Evolutionary conservation across 2,797 vertebrate species (phyloP).

Genomic region (Betta splendens): DNA sequence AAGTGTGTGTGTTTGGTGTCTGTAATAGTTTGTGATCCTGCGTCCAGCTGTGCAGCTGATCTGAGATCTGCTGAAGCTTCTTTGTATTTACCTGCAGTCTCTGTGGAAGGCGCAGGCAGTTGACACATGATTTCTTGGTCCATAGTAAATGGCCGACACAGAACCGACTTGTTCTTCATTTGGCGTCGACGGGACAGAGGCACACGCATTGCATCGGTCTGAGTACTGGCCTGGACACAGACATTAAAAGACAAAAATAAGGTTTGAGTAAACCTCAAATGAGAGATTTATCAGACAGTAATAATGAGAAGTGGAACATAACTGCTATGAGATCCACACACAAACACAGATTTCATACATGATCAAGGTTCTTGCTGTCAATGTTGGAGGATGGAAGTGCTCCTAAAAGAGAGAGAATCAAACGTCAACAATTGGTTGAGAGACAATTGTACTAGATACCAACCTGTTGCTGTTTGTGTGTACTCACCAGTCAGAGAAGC

Average conservation of each 20-base stretch:
- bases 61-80: background rate
- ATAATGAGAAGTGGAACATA: background rate
- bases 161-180: conserved; percentile 95
- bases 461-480: background rate
- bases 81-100: conserved; percentile 65
- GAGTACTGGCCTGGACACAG: conserved; percentile 89
- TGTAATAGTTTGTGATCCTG: background rate
- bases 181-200: conserved; percentile 86
- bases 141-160: conserved; percentile 94
- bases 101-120: conserved; percentile 79
- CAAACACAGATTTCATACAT: conserved; percentile 84
- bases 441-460: background rate
- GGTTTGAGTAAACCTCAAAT: background rate
- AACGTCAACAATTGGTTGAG: background rate
- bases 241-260: background rate
- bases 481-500: conserved; percentile 89
- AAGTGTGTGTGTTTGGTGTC: background rate
- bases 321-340: background rate
- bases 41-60: background rate
- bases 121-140: conserved; percentile 92
- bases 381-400: conserved; percentile 86
- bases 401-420: conserved; percentile 77
- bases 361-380: conserved; percentile 92
- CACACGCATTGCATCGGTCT: conserved; percentile 91
- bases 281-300: background rate